Base-by-base conservation (phyloP, 2,113 vertebrate genomes). In the Pachycephala philippinensis region DNA sequence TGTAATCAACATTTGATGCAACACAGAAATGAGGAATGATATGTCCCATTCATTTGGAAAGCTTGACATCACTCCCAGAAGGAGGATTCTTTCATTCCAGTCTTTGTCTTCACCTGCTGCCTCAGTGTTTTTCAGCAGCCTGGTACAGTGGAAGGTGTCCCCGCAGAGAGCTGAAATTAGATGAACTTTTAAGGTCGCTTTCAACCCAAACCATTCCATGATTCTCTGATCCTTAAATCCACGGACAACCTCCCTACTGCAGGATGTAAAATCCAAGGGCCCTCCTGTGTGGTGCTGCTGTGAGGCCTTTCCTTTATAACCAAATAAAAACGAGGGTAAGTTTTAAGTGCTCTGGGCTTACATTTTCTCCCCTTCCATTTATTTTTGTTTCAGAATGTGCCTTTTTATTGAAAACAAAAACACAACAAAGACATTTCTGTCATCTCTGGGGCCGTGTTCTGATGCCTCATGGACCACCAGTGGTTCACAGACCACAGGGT, bases 401-500 rank as follows among this genome's bases (percentile, higher is more conserved):
- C 47, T 74, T 74, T 91, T 39, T 50, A 87, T 90, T 84, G 8
- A 57, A 81, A 61, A 52, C n/a, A 70, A 80, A 52, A 52, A 27
- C 18, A 77, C 63, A 77, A 86, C 69, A 64, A 89, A 94, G 89
- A 75, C 42, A 60, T 68, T 75, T 82, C 84, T 71, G 2, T 77
- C 76, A 40, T 86, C 83, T 86, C 72, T 19, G 64, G 80, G 72
- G 64, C 72, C 64, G 0, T 21, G 47, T 84, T 84, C 72, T 91
- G 89, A 75, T 89, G 84, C 60, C 60, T 89, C 53, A 8, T 11
- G 77, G 95, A 91, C 95, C 96, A 96, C 95, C 95, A 49, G 52
- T 54, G 39, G 89, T 75, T 92, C 82, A 31, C 56, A 95, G 89
- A 87, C 91, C 95, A 90, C 90, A 96, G 95, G 66, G 78, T 95